Evolutionary conservation across 35 echinoderm and acorn worm species (phyloP).

Genomic region (Anneissia japonica): DNA sequence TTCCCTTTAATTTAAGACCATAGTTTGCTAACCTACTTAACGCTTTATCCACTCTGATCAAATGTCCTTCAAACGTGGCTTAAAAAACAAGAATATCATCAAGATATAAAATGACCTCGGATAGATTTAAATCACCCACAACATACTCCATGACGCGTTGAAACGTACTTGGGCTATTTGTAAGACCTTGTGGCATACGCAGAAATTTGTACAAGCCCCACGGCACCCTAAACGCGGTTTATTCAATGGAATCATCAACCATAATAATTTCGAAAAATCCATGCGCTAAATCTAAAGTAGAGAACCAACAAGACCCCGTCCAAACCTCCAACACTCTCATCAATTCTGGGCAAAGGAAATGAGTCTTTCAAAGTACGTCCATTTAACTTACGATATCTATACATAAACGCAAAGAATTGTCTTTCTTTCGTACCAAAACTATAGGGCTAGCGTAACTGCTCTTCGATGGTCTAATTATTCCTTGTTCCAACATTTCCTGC

Average conservation of each 20-base stretch:
- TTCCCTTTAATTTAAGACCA: too few relatives aligned
- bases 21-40: neutral
- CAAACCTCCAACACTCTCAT: neutral
- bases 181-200: constrained; percentile 27
- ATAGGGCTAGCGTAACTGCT: neutral
- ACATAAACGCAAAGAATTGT: neutral
- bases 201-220: constrained; percentile 18
- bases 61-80: constrained; percentile 25
- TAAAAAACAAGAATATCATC: constrained; percentile 59
- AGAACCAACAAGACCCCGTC: neutral
- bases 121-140: constrained; percentile 29
- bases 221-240: constrained; percentile 27
- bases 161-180: constrained; percentile 21
- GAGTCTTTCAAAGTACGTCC: neutral
- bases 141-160: constrained; percentile 31
- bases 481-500: neutral
- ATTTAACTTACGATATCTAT: neutral
- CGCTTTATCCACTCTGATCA: constrained; percentile 2
- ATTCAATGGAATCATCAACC: constrained; percentile 1
- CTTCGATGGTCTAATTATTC: constrained; percentile 4
- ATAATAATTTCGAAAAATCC: constrained; percentile 40
- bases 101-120: constrained; percentile 31
- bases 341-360: neutral
- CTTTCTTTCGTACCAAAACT: neutral
- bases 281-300: neutral